A percentile compares a stretch with the other conserved stretches of the same genome.
These are phyloP conservation scores for Caranx melampygus DNA, from an alignment of 2,113 vertebrate genomes.

Conservation along the genomic window DNA sequence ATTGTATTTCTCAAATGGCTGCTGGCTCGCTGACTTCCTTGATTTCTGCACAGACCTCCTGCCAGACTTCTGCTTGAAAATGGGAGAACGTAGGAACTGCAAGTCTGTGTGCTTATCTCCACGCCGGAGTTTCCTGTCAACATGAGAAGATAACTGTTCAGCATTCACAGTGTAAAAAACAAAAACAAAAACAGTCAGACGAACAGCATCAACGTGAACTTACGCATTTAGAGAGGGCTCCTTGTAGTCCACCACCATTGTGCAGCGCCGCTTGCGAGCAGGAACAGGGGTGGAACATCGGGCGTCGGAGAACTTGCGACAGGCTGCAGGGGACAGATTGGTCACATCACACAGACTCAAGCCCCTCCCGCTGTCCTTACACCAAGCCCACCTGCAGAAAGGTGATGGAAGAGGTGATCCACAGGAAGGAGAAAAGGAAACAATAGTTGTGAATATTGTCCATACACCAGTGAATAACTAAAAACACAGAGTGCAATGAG, in stretches of 20 bases:
- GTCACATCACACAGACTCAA: constrained; percentile 90
- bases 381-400: constrained; percentile 79
- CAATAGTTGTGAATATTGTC: not conserved
- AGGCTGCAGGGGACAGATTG: constrained; percentile 83
- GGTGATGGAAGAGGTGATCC: constrained; percentile 58
- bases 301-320: constrained; percentile 73
- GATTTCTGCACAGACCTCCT: constrained; percentile 60
- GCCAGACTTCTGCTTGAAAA: constrained; percentile 83
- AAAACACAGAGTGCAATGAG: not conserved
- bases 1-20: constrained; percentile 80
- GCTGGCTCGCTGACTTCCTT: constrained; percentile 59
- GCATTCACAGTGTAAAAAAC: not conserved
- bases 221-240: constrained; percentile 88
- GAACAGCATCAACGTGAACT: constrained; percentile 36
- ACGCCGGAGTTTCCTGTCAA: constrained; percentile 92
- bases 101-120: constrained; percentile 94
- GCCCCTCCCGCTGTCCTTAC: constrained; percentile 71
- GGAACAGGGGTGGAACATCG: constrained; percentile 50
- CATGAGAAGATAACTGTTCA: not conserved
- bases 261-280: constrained; percentile 85
- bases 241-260: constrained; percentile 87
- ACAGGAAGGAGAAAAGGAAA: constrained; percentile 7
- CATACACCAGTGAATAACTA: constrained; percentile 21
- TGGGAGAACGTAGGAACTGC: constrained; percentile 90
- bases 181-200: not conserved